phyloP scores from a whole-genome alignment of 2,113 vertebrate genomes.

The Ptilorrhoa leucosticta region DNA sequence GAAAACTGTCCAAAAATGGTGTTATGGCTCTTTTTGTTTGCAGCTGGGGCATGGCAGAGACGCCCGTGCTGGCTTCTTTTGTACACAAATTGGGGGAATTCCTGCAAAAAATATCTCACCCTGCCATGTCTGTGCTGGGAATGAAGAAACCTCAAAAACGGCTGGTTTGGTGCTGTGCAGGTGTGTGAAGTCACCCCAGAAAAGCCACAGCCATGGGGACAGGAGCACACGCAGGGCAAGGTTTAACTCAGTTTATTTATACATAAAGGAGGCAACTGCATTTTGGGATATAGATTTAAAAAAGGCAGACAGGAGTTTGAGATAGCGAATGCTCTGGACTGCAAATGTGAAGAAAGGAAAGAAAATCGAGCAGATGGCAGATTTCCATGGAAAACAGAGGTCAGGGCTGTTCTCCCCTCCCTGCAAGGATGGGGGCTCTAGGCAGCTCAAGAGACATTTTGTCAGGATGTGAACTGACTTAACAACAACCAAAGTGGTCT shows the following conservation, averaged over 20 bases:
- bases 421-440: not conserved
- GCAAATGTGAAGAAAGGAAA: not conserved
- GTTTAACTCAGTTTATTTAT: constrained; percentile 17
- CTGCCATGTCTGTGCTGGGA: not conserved
- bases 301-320: not conserved
- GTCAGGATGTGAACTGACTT: not conserved
- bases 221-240: not conserved
- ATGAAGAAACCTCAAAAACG: not conserved
- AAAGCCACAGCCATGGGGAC: not conserved
- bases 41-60: not conserved
- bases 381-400: not conserved
- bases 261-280: not conserved
- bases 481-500: not conserved
- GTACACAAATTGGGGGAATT: rapidly evolving
- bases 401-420: not conserved
- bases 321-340: not conserved
- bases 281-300: not conserved
- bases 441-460: not conserved
- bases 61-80: rapidly evolving
- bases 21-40: not conserved
- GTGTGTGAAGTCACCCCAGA: not conserved
- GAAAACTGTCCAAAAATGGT: not conserved
- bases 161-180: not conserved
- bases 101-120: not conserved
- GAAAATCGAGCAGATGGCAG: not conserved